A percentile compares a stretch with the other conserved stretches of the same genome.
Conservation (phyloP, 2,888 invertebrate genomes). For the Patella ulyssiponensis region DNA sequence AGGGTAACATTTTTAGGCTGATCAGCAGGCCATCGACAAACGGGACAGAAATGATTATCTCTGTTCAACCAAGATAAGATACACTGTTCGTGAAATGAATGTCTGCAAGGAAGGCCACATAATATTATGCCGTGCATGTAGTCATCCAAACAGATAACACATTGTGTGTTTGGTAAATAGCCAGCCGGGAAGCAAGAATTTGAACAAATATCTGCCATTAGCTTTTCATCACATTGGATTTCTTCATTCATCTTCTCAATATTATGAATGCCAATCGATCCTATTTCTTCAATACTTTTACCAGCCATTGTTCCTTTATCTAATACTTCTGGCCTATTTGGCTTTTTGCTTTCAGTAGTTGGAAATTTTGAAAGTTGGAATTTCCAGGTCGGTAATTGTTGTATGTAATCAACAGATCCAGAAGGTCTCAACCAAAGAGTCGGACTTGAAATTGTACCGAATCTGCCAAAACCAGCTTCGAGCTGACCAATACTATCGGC, state of each 20-base stretch:
- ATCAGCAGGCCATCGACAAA: slow-evolving; percentile 76
- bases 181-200: slow-evolving; percentile 56
- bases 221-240: slow-evolving; percentile 7
- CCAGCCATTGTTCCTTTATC: neutral
- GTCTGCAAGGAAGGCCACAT: slow-evolving; percentile 75
- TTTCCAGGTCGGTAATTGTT: slow-evolving; percentile 74
- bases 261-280: neutral
- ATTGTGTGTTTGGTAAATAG: slow-evolving; percentile 71
- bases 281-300: neutral
- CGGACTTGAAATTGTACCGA: slow-evolving; percentile 66
- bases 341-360: no score
- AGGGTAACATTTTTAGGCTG: slow-evolving; percentile 51
- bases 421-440: slow-evolving; percentile 69
- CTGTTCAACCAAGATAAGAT: slow-evolving; percentile 74
- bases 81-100: slow-evolving; percentile 75
- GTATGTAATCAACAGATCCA: slow-evolving; percentile 73
- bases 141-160: slow-evolving; percentile 75
- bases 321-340: no score
- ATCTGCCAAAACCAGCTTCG: slow-evolving; percentile 63
- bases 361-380: slow-evolving; percentile 39
- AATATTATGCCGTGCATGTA: slow-evolving; percentile 70
- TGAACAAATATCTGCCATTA: neutral
- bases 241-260: slow-evolving; percentile 16
- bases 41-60: slow-evolving; percentile 75
- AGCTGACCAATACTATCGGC: slow-evolving; percentile 18